Evolutionary conservation across 2,113 vertebrate genomes (phyloP), one percentile per base, ranked within the genome.

Genomic region (Lamprologus callipterus): DNA sequence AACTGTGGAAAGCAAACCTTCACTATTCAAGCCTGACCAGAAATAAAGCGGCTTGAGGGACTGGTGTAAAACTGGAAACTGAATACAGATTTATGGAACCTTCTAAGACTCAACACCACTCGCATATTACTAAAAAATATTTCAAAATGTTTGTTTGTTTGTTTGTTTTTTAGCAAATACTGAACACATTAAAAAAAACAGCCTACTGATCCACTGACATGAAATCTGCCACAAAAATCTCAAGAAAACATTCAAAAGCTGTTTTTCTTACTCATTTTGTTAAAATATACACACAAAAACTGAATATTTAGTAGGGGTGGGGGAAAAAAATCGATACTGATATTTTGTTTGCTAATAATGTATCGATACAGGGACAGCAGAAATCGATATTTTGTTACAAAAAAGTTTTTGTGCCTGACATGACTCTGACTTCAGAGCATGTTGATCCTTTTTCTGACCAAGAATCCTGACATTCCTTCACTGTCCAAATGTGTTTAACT

Each of bases 241-340:
- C 16, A 5, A 51, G 42, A 31, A 78, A 31, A 51, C 45, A 8
- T 19, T 19, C 10, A n/a, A 51, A 78, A 13, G 9, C 16, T 5
- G 0, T 49, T 31, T 78, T 31, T 49, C 26, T 51, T 9, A 19
- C 26, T 0, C 4, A 13, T 31, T 78, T 33, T n/a, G 26, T 33
- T 78, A 45, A 78, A 49, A 2, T 51, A n/a, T 78, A 31, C 16
- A 78, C 16, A 49, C 13, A 75, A 49, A 47, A 78, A 19, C 3
- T 0, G 14, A 47, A 49, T 19, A 12, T 19, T 7, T 47, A 28
- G 17, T 28, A 47, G 45, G 45, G 45, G 45, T 47, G 14, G 45
- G 45, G 45, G 7, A 1, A 47, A 47, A 42, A 47, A 47, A 47
- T 47, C 7, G 1, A 47, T 47, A 16, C 14, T 47, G 45, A 47